Evolutionary conservation across 2,888 invertebrate species (phyloP), one percentile per base, ranked within the genome.

Genomic region (Choreutis nemorana): DNA sequence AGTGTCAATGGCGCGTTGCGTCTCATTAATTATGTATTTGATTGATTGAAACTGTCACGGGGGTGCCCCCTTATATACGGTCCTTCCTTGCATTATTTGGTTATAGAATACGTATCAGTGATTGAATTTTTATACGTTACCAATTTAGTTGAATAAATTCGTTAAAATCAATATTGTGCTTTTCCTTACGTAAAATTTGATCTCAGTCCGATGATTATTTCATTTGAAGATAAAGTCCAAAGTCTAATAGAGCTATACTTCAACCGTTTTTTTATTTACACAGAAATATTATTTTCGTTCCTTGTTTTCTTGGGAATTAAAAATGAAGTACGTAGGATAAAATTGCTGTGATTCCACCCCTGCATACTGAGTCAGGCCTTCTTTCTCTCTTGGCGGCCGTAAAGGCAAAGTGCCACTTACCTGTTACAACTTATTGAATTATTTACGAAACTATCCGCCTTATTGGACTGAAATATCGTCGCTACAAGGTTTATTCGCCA

Each of bases 391-490:
- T 36, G 55, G 57, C 64, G 70, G 48, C 60, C 67, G 58, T 75
- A 70, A 72, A 60, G 53, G 50, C 56, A 45, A 56, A 71, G 58
- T 64, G 59, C 67, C 73, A 70, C 73, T 77, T 77, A 75, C 71
- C 65, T 62, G 72, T 71, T 71, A 72, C 71, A 66, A 59, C 63
- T 62, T 58, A 55, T 57, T 75, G 71, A 73, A 78, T 75, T 68
- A 73, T 78, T 75, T 70, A 78, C 70, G 51, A 61, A 59, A 72
- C 68, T 73, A 70, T 67, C 65, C 56, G 44, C 59, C 61, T 67
- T 71, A 71, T 70, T 70, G 67, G 71, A 72, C 71, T 67, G 66
- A 64, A 67, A 71, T 67, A 71, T 61, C 48, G 50, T 47, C 44
- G 48, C 49, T 43, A 44, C 42, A 41, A 34, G 42, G 47, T 48